phyloP scores from a whole-genome alignment of 2,888 invertebrate genomes.

The Drosophila testacea region DNA sequence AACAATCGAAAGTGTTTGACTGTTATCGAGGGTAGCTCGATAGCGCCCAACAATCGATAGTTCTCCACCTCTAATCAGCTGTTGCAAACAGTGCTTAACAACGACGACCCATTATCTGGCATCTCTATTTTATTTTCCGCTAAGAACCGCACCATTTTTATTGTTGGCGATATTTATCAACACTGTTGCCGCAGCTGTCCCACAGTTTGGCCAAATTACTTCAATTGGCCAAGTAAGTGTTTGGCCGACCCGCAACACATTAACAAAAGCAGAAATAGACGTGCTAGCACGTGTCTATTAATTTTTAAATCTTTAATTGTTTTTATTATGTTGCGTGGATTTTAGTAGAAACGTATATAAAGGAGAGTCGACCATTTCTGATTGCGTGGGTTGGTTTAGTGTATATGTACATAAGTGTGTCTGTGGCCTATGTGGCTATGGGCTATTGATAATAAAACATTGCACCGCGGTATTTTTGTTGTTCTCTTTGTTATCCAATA shows the following conservation, averaged over 20 bases:
- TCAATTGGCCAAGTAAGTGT: constrained; percentile 35
- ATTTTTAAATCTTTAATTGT: constrained; percentile 16
- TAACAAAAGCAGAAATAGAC: constrained; percentile 23
- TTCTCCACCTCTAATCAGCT: no score
- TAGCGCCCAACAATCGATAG: no score
- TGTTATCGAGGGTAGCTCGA: no score
- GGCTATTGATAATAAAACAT: constrained; percentile 33
- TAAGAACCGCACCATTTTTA: no score
- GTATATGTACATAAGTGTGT: constrained; percentile 9
- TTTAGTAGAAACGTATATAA: neutral
- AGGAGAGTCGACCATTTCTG: constrained; percentile 5
- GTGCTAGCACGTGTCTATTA: constrained; percentile 24
- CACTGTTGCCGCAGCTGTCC: constrained; percentile 49
- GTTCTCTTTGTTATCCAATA: constrained; percentile 11
- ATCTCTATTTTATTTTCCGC: no score
- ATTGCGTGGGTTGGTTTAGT: constrained; percentile 4
- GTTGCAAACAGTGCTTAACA: no score
- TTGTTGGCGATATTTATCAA: constrained; percentile 13
- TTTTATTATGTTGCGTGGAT: neutral
- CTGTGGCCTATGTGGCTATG: constrained; percentile 14
- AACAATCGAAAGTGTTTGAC: no score
- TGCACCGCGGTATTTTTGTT: constrained; percentile 35
- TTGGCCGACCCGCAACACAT: constrained; percentile 12
- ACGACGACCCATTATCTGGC: no score
- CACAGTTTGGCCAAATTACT: constrained; percentile 46